Conservation (phyloP, 2,888 invertebrate genomes). For the Andrena flavipes region DNA sequence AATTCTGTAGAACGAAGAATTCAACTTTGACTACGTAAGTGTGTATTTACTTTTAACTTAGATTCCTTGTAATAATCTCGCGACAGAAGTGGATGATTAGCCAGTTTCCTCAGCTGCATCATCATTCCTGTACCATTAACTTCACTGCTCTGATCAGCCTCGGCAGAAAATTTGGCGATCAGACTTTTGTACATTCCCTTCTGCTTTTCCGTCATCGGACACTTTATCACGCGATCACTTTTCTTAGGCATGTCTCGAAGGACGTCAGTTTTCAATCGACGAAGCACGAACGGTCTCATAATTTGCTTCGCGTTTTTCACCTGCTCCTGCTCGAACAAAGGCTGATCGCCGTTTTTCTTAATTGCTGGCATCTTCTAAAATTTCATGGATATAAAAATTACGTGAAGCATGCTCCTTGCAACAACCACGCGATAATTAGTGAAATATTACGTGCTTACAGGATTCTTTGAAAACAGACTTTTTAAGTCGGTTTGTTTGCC, state of each 20-base stretch:
- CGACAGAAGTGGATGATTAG: slow-evolving; percentile 96
- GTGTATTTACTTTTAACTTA: slow-evolving; percentile 83
- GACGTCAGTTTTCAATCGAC: slow-evolving; percentile 95
- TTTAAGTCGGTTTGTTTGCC: slow-evolving; percentile 95
- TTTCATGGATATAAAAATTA: background rate
- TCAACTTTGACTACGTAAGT: background rate
- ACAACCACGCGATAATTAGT: slow-evolving; percentile 1
- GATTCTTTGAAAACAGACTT: slow-evolving; percentile 92
- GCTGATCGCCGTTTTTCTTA: slow-evolving; percentile 87
- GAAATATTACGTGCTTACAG: slow-evolving; percentile 85
- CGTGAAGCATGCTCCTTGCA: background rate
- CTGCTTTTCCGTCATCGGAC: slow-evolving; percentile 91
- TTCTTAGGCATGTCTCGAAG: slow-evolving; percentile 94
- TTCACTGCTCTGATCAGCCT: slow-evolving; percentile 76
- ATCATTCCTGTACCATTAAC: slow-evolving; percentile 87
- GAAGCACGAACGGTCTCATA: slow-evolving; percentile 97
- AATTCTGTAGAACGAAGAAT: background rate
- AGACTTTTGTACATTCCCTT: slow-evolving; percentile 91
- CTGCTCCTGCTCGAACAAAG: slow-evolving; percentile 95
- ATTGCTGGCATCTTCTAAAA: slow-evolving; percentile 86
- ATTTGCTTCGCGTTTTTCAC: slow-evolving; percentile 97
- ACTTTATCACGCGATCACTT: slow-evolving; percentile 89
- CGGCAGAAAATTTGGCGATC: slow-evolving; percentile 85
- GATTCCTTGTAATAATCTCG: slow-evolving; percentile 90
- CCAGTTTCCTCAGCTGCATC: slow-evolving; percentile 97